Conservation (phyloP, 2,113 vertebrate genomes). For the Machaerirhynchus nigripectus region DNA sequence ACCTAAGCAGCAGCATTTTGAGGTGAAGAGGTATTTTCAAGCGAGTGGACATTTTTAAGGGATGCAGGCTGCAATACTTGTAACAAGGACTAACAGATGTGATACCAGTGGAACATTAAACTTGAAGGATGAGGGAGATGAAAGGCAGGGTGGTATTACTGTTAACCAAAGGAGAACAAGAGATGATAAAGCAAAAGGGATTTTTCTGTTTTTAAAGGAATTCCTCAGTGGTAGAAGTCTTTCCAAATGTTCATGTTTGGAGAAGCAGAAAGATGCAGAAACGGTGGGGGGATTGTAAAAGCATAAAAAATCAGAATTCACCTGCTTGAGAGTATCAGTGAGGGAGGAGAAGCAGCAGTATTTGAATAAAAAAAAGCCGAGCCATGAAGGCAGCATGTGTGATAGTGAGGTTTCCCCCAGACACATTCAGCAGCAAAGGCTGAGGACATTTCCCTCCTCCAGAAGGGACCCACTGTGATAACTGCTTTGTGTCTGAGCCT, state of each 20-base stretch:
- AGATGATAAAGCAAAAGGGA: neutral
- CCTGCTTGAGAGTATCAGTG: neutral
- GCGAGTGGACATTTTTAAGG: neutral
- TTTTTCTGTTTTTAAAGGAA: neutral
- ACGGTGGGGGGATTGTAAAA: neutral
- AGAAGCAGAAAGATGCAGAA: neutral
- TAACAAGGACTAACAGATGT: neutral
- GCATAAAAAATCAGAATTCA: neutral
- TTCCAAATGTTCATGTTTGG: neutral
- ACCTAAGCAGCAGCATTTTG: neutral
- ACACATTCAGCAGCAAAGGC: neutral
- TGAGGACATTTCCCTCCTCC: neutral
- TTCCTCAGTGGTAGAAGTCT: neutral
- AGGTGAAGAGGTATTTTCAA: neutral
- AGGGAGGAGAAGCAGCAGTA: neutral
- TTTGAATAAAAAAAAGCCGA: neutral
- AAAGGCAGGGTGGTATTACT: neutral
- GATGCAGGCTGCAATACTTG: neutral
- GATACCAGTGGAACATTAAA: neutral
- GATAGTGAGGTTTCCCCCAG: neutral
- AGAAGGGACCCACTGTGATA: neutral
- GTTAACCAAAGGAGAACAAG: neutral
- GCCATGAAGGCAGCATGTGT: rapidly evolving
- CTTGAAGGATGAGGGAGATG: neutral
- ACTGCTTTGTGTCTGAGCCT: neutral